Percentiles rank a stretch among this genome's conserved stretches.
These are phyloP conservation scores for Atherinomorus stipes DNA, from an alignment of 2,113 vertebrate genomes.

Conservation along the genomic window DNA sequence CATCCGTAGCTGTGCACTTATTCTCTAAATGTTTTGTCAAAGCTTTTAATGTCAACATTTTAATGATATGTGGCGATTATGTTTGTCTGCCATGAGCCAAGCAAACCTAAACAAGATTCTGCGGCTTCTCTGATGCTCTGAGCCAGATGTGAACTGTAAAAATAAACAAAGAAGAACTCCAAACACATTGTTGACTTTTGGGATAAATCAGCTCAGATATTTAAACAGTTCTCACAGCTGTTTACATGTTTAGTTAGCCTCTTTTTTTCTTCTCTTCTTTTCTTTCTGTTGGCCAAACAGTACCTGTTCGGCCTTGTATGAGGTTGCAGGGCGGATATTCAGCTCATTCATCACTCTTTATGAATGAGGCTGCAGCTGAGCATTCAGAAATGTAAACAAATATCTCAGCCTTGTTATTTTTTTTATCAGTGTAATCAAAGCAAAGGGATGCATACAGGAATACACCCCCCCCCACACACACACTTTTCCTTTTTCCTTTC, in stretches of 20 bases:
- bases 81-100: neutral
- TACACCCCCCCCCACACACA: conserved; percentile 15
- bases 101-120: conserved; percentile 32
- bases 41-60: neutral
- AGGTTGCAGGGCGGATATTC: conserved; percentile 11
- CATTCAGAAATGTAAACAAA: conserved; percentile 45
- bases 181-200: conserved; percentile 15
- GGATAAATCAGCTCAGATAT: neutral
- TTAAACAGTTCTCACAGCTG: conserved; percentile 6
- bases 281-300: neutral
- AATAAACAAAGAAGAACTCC: conserved; percentile 13
- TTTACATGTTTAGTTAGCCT: neutral
- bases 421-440: conserved; percentile 9
- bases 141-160: conserved; percentile 25
- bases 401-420: conserved; percentile 8
- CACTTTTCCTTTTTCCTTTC: neutral
- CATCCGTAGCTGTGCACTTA: neutral
- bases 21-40: neutral
- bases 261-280: too few relatives aligned
- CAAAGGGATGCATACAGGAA: neutral
- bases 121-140: neutral
- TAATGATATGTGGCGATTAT: neutral
- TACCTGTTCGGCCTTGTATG: conserved; percentile 23
- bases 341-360: conserved; percentile 48
- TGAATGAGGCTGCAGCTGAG: conserved; percentile 62